phyloP scores from a whole-genome alignment of 2,888 invertebrate genomes.

The Mythimna impura region DNA sequence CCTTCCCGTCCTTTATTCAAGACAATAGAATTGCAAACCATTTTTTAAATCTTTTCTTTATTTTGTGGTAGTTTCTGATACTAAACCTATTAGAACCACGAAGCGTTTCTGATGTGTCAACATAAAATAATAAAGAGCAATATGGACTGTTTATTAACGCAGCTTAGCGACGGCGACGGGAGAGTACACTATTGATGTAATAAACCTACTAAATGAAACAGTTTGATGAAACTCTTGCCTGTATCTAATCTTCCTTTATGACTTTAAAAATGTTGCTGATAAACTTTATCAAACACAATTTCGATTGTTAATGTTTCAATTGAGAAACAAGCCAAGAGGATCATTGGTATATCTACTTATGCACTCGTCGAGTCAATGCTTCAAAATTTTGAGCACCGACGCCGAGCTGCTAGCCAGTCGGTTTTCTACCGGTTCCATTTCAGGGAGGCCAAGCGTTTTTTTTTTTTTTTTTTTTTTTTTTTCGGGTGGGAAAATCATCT shows the following conservation, averaged over 20 bases:
- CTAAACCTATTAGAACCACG: neutral
- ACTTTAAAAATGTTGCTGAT: neutral
- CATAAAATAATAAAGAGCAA: conserved; percentile 32
- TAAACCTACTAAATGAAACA: conserved; percentile 11
- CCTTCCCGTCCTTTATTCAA: conserved; percentile 6
- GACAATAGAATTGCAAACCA: conserved; percentile 13
- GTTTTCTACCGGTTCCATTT: no score
- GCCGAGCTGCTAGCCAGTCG: no score
- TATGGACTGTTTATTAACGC: conserved; percentile 17
- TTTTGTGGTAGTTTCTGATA: neutral
- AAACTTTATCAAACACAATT: no score
- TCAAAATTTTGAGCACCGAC: no score
- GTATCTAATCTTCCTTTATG: neutral
- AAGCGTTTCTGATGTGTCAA: neutral
- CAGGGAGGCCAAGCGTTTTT: no score
- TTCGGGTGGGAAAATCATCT: no score
- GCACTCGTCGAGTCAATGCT: no score
- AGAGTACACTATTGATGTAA: conserved; percentile 23
- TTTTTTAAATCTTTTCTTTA: neutral
- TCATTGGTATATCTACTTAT: no score
- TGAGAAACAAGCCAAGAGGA: no score
- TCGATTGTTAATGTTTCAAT: no score
- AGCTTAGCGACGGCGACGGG: neutral
- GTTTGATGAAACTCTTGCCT: neutral
- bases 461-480: no score